Base-by-base conservation (phyloP, 64 coral and sea anemone genomes). In the Anthopleura sola region DNA sequence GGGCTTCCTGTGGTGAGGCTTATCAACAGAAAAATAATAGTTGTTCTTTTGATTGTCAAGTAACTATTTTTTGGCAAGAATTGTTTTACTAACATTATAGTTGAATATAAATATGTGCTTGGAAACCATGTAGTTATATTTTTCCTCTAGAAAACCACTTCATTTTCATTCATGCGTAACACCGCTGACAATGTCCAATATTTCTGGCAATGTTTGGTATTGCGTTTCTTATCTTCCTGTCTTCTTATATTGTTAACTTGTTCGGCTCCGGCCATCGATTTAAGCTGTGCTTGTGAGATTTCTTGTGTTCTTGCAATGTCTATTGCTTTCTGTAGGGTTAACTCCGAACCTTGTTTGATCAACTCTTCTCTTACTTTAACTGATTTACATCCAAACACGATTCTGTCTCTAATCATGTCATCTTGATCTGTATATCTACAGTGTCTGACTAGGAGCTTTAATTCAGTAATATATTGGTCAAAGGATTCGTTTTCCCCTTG, bases 401-500 rank as follows among this genome's bases (percentile, higher is more conserved):
- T 79, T 88, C 87, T 36, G 44, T 87, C 76, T 80, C 86, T 28
- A 57, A 88, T 75, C 31, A 80, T 46, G 14, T 55, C 26, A 17
- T 88, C 51, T 80, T 81, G 69, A n/a, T 81, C 86, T 80, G 75
- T 18, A 34, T 80, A 88, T 32, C 53, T 53, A 81, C 86, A 64
- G 37, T 88, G 68, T 37, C 54, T 88, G 8, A 37, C 49, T 66
- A 88, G 49, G n/a, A 90, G 36, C 28, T 80, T 86, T 77, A 92
- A 78, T 55, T 92, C 80, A 9, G 85, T 87, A 7, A 87, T 36
- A 46, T 83, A 58, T 39, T 82, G 55, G 28, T 92, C 49, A 48
- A 92, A 87, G 20, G 20, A 76, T 83, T 92, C 90, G 37, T 64
- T 78, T n/a, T 87, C 90, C 32, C 47, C 86, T 75, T 92, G 80